Evolutionary conservation across 1,140 invertebrate species (phyloP).

Genomic region (Heliconius congener): DNA sequence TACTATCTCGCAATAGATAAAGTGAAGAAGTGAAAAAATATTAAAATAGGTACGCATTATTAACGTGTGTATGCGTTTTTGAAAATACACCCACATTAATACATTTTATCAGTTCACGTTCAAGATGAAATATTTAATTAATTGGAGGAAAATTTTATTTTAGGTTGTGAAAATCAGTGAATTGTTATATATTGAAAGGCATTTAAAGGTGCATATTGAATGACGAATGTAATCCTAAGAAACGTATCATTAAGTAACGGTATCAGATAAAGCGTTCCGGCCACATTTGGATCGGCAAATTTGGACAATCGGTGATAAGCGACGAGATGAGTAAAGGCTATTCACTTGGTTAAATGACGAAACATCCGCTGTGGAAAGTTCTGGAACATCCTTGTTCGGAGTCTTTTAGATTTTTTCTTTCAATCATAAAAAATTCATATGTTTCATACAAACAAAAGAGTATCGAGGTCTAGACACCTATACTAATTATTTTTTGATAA

Average conservation of each 20-base stretch:
- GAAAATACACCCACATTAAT: neutral
- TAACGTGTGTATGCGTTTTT: no score
- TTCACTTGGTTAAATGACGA: slow-evolving; percentile 19
- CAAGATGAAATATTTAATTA: neutral
- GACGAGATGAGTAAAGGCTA: slow-evolving; percentile 53
- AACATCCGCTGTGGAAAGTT: slow-evolving; percentile 29
- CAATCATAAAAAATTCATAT: no score
- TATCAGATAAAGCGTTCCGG: slow-evolving; percentile 58
- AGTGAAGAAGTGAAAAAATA: no score
- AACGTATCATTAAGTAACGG: slow-evolving; percentile 39
- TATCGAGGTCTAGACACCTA: no score
- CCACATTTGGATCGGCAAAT: slow-evolving; percentile 50
- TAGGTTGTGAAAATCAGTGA: neutral
- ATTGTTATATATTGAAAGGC: neutral
- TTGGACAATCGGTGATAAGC: slow-evolving; percentile 59
- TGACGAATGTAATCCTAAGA: slow-evolving; percentile 21
- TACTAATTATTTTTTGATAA: neutral
- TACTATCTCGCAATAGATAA: no score
- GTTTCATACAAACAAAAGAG: no score
- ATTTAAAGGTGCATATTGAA: neutral
- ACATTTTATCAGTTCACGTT: neutral
- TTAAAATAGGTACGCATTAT: no score
- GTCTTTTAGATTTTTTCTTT: neutral
- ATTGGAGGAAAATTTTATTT: neutral
- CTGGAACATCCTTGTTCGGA: neutral